phyloP scores from a whole-genome alignment of 2,113 vertebrate species.

The Lamprotornis superbus region DNA sequence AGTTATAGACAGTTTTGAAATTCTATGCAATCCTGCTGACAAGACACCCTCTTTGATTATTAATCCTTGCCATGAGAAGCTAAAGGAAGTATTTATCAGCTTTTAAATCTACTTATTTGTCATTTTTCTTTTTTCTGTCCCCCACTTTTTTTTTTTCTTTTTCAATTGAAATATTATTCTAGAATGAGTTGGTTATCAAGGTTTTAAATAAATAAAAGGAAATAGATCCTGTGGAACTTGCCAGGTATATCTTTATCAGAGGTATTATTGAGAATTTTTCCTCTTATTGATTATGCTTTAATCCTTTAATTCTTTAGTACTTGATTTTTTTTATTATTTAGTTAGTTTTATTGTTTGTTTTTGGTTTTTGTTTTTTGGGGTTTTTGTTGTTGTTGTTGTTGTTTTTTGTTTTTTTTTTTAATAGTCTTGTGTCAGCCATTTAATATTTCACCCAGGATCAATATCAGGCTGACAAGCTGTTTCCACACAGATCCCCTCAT shows the following conservation, averaged over 20 bases:
- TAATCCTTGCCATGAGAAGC: background rate
- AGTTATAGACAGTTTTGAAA: background rate
- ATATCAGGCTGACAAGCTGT: background rate
- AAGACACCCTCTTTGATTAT: background rate
- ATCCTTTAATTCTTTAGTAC: background rate
- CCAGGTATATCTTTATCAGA: background rate
- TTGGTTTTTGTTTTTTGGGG: background rate
- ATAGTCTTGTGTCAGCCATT: background rate
- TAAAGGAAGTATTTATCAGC: background rate
- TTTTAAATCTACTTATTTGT: background rate
- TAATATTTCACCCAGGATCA: background rate
- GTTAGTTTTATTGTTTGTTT: no score
- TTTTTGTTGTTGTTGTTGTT: no score
- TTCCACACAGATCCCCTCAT: background rate
- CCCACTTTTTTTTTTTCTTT: background rate
- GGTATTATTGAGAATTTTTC: background rate
- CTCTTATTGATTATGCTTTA: background rate
- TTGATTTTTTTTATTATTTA: background rate
- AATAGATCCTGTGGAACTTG: background rate
- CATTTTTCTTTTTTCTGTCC: background rate
- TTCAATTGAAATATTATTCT: background rate
- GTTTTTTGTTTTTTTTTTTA: background rate
- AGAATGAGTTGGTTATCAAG: background rate
- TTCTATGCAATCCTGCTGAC: background rate
- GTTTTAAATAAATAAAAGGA: background rate